Evolutionary conservation across 2,888 invertebrate species (phyloP).

Genomic region (Eristalinus aeneus): DNA sequence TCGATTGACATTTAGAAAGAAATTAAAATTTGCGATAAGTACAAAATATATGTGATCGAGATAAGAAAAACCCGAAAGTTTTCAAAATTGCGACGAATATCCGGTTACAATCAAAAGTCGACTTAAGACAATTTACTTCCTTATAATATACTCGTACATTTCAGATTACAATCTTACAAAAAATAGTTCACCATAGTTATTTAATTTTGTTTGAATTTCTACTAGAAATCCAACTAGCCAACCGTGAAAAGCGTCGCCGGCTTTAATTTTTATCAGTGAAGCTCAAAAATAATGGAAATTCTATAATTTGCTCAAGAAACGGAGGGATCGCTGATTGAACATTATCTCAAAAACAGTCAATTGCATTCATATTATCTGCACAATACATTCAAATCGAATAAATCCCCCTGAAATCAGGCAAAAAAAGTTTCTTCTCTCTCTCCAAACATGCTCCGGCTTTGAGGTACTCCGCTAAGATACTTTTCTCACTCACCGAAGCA

Average conservation of each 20-base stretch:
- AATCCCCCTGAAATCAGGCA: conserved; percentile 48
- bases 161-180: too few relatives aligned
- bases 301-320: background rate
- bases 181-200: background rate
- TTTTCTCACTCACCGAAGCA: conserved; percentile 70
- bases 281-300: background rate
- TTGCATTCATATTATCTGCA: conserved; percentile 18
- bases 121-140: too few relatives aligned
- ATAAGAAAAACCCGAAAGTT: too few relatives aligned
- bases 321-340: background rate
- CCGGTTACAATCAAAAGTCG: too few relatives aligned
- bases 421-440: conserved; percentile 22
- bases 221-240: conserved; percentile 15
- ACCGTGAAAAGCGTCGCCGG: conserved; percentile 51
- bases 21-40: too few relatives aligned
- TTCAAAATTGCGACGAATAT: too few relatives aligned
- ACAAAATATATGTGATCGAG: too few relatives aligned
- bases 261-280: conserved; percentile 17
- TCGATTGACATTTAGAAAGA: too few relatives aligned
- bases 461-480: conserved; percentile 17
- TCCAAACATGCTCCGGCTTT: background rate
- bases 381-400: conserved; percentile 22
- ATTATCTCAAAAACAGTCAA: conserved; percentile 6
- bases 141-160: too few relatives aligned
- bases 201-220: too few relatives aligned